Conservation (phyloP, 1,140 invertebrate species). For the Watersipora subatra region DNA sequence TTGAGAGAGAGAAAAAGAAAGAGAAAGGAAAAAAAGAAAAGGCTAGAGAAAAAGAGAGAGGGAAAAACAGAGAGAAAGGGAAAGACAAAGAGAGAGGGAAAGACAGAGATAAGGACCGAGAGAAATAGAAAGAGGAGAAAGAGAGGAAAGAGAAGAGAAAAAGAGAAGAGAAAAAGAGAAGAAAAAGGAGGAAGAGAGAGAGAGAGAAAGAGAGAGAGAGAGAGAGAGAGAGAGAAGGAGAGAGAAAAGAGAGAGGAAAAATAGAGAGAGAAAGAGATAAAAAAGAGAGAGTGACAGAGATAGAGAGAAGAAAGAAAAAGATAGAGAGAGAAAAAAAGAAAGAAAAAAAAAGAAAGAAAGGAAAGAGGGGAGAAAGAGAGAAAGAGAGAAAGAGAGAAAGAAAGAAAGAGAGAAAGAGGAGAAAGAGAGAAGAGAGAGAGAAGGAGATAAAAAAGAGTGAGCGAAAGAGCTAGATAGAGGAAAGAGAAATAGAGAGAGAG, state of each 20-base stretch:
- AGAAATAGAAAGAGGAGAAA: too few relatives aligned
- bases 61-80: too few relatives aligned
- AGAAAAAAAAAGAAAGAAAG: not conserved
- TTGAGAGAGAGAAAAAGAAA: too few relatives aligned
- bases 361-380: not conserved
- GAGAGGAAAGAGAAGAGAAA: not conserved
- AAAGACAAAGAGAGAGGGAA: slow-evolving; percentile 6
- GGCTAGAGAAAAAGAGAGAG: too few relatives aligned
- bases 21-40: too few relatives aligned
- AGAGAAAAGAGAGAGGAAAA: not conserved
- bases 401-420: not conserved
- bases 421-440: slow-evolving; percentile 1
- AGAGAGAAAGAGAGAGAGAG: too few relatives aligned
- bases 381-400: not conserved
- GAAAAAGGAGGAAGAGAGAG: not conserved
- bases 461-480: not conserved
- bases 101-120: slow-evolving; percentile 1
- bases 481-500: too few relatives aligned
- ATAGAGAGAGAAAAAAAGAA: too few relatives aligned
- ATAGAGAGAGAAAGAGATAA: too few relatives aligned
- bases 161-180: not conserved
- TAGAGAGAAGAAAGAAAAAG: too few relatives aligned
- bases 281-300: too few relatives aligned
- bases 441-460: slow-evolving; percentile 5
- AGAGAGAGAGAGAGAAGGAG: slow-evolving; percentile 2